Base-by-base conservation (phyloP, 2,888 invertebrate species). In the Leistus spinibarbis region DNA sequence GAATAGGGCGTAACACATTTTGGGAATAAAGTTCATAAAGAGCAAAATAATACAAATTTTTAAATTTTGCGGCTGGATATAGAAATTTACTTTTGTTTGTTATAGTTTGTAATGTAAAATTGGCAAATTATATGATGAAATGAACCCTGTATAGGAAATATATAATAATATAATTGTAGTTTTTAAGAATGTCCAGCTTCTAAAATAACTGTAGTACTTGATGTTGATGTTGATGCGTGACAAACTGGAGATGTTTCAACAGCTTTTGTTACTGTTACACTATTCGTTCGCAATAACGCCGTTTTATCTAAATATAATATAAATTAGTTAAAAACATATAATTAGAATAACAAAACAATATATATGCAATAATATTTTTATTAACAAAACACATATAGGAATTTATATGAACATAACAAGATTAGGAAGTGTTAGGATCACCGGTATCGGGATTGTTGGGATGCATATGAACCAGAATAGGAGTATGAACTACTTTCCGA, bases 291-390 rank as follows among this genome's bases (percentile, higher is more conserved):
- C 13, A 75, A 60, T 7, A 75, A 27, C 17, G 75, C 75, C 20
- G 75, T 64, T 54, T 75, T 75, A 54, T 75, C 75, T 75, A 63
- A 3, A 69, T 22, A 57, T 40, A 54, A 40, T n/a, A 54, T n/a
- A 20, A 10, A 24, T 24, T 65, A 24, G 9, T 63, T 4, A 27
- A 19, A 63, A 63, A 9, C 53, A 53, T 9, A 53, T n/a, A n/a
- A n/a, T n/a, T n/a, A n/a, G n/a, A n/a, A n/a, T n/a, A n/a, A n/a
- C n/a, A n/a, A n/a, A n/a, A n/a, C n/a, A n/a, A n/a, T n/a, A n/a
- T n/a, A n/a, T n/a, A n/a, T n/a, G n/a, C n/a, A n/a, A n/a, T n/a
- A 53, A 53, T 53, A 10, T 53, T 53, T 10, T 9, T 53, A 53
- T 10, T 9, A 9, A 9, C 53, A 53, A 53, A 7, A 40, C 40